phyloP scores from a whole-genome alignment of 1,140 invertebrate genomes.

The Camponotus vicinus region DNA sequence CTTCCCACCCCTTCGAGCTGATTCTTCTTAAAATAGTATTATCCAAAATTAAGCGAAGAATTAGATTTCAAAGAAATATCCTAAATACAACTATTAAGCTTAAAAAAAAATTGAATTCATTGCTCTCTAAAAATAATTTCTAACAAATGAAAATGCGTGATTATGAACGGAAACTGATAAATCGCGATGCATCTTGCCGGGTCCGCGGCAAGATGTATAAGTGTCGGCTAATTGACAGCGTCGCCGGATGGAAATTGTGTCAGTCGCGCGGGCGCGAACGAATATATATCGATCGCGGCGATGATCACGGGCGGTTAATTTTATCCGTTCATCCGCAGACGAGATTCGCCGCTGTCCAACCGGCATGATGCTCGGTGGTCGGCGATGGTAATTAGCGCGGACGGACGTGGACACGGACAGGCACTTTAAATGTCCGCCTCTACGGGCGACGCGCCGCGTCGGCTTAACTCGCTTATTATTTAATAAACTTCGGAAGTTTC shows the following conservation, averaged over 20 bases:
- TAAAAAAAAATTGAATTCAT: not conserved
- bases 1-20: not conserved
- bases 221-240: slow-evolving; percentile 60
- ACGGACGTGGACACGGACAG: slow-evolving; percentile 82
- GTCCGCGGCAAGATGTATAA: not conserved
- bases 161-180: not conserved
- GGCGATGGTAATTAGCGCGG: slow-evolving; percentile 78
- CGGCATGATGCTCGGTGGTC: slow-evolving; percentile 63
- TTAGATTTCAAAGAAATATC: not conserved
- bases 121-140: not conserved
- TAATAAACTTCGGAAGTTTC: slow-evolving; percentile 75
- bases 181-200: not conserved
- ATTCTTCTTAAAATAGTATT: not conserved
- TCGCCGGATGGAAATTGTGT: slow-evolving; percentile 59
- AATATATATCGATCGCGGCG: slow-evolving; percentile 44
- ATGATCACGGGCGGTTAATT: slow-evolving; percentile 59
- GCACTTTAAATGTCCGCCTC: slow-evolving; percentile 83
- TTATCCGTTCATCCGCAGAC: slow-evolving; percentile 62
- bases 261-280: slow-evolving; percentile 31
- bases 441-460: slow-evolving; percentile 61
- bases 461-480: slow-evolving; percentile 80
- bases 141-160: not conserved
- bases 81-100: not conserved
- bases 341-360: slow-evolving; percentile 68
- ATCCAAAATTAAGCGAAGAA: not conserved